Percentiles rank a stretch among this genome's conserved stretches.
Conservation (phyloP, 2,888 invertebrate genomes). For the Drosophila robusta region DNA sequence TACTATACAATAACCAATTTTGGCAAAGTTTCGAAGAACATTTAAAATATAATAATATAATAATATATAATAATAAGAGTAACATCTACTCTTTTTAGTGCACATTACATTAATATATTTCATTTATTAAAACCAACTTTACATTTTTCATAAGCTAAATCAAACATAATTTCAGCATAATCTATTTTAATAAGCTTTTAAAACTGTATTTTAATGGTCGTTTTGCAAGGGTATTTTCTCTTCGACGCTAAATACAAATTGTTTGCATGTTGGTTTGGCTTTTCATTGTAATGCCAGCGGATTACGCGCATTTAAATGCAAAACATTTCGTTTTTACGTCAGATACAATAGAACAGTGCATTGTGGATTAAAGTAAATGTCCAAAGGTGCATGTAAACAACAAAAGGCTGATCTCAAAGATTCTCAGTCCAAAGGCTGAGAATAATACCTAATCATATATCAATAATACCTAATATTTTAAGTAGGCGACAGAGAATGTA, state of each 20-base stretch:
- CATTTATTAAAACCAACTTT: not conserved
- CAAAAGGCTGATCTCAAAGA: not conserved
- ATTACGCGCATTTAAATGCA: conserved; percentile 53
- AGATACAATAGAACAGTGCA: conserved; percentile 29
- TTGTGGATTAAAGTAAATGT: conserved; percentile 6
- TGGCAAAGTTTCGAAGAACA: not conserved
- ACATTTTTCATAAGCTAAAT: too few species aligned
- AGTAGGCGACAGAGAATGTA: not conserved
- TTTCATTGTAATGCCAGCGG: conserved; percentile 40
- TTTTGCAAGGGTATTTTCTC: conserved; percentile 26
- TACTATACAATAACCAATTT: not conserved
- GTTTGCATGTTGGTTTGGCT: conserved; percentile 28
- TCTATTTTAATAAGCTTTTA: too few species aligned
- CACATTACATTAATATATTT: not conserved
- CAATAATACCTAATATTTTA: not conserved
- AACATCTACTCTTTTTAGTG: not conserved
- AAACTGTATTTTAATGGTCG: too few species aligned
- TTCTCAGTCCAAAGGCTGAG: not conserved
- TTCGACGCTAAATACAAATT: not conserved
- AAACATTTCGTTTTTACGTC: conserved; percentile 62
- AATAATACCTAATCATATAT: too few species aligned
- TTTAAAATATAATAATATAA: too few species aligned
- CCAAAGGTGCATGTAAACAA: conserved; percentile 2
- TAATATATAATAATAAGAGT: too few species aligned
- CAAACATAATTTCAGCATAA: too few species aligned